Evolutionary conservation across 2,113 vertebrate species (phyloP).

Genomic region (Morphnarchus princeps): DNA sequence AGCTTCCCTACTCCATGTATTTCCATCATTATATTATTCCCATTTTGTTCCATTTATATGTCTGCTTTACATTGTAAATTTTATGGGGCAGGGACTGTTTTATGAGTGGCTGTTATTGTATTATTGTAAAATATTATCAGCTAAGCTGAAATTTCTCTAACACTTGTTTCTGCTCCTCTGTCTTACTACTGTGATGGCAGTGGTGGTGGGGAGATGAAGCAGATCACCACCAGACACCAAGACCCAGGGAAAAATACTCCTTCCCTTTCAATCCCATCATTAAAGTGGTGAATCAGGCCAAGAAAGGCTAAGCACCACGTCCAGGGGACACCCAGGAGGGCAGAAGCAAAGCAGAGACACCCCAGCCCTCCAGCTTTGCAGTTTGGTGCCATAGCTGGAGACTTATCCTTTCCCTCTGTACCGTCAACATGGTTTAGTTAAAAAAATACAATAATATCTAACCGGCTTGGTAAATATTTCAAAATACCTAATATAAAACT

Average conservation of each 20-base stretch:
- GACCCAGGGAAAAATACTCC: not conserved
- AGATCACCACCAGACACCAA: not conserved
- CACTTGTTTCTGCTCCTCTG: not conserved
- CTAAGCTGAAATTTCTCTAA: not conserved
- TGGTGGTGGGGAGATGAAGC: not conserved
- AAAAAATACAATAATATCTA: not conserved
- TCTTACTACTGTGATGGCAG: not conserved
- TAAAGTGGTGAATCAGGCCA: not conserved
- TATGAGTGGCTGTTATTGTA: not conserved
- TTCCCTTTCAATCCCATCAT: not conserved
- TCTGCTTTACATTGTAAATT: slow-evolving; percentile 54
- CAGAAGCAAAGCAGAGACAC: not conserved
- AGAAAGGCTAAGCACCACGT: not conserved
- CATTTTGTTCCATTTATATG: slow-evolving; percentile 13
- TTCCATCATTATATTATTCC: slow-evolving; percentile 5
- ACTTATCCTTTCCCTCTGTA: not conserved
- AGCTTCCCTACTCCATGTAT: not conserved
- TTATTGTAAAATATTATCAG: slow-evolving; percentile 40
- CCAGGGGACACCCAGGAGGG: not conserved
- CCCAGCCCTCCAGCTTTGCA: not conserved
- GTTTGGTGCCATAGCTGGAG: not conserved
- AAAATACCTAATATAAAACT: slow-evolving; percentile 2
- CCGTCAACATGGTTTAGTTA: not conserved
- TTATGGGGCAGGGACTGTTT: slow-evolving; percentile 35
- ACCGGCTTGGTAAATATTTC: not conserved